Evolutionary conservation across 37 sponge, comb jelly and placozoan species (phyloP).

Genomic region (Diacarnus erythraeanus): DNA sequence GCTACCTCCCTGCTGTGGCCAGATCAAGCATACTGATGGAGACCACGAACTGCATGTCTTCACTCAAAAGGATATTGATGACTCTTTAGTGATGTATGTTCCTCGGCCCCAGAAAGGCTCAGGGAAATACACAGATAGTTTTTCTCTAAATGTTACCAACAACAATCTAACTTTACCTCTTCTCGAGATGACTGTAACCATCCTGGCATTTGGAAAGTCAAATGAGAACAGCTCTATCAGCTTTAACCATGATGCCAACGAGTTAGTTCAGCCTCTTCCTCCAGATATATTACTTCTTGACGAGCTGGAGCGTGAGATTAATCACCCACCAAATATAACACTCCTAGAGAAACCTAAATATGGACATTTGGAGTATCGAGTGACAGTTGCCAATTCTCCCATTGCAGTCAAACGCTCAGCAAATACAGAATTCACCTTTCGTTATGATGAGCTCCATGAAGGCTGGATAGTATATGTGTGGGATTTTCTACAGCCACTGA

Average conservation of each 20-base stretch:
- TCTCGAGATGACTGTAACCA: background rate
- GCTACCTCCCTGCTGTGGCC: background rate
- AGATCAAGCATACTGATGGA: background rate
- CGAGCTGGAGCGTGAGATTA: background rate
- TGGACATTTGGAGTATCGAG: constrained; percentile 21
- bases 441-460: constrained; percentile 15
- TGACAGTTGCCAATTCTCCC: background rate
- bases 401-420: background rate
- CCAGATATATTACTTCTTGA: constrained; percentile 1
- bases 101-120: constrained; percentile 15
- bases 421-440: background rate
- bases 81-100: constrained; percentile 15
- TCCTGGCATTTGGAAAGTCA: constrained; percentile 22
- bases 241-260: background rate
- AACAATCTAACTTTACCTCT: background rate
- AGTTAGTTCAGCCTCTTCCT: constrained; percentile 25
- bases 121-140: constrained; percentile 8
- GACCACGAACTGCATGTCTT: background rate
- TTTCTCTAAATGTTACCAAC: constrained; percentile 21
- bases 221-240: background rate
- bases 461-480: constrained; percentile 45
- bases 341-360: constrained; percentile 5
- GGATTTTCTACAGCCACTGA: background rate
- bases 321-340: background rate
- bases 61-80: constrained; percentile 24